Base-by-base conservation (phyloP, 2,888 invertebrate genomes). In the Coleophora deauratella region DNA sequence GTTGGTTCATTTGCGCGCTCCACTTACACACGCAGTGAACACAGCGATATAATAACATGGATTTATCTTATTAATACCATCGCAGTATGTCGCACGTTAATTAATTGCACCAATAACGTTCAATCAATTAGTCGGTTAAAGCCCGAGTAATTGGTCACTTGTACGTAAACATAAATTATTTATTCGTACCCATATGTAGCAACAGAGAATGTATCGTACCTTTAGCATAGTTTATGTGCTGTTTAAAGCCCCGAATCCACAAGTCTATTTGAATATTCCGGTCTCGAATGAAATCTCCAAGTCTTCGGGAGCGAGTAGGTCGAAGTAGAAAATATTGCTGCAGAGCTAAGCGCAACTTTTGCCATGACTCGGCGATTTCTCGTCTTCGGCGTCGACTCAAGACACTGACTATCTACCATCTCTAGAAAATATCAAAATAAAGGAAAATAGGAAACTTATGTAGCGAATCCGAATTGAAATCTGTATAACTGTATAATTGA, bases 311-410 rank as follows among this genome's bases (percentile, higher is more conserved):
- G 54, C 51, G 55, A 56, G 61, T 59, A 66, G 61, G 60, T 66
- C 61, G 60, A 52, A 54, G 49, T 50, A 60, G 62, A 70, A 72
- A 73, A 77, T 72, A 71, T 72, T 60, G 55, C 62, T 64, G 57
- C 62, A 54, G 58, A 68, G 65, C 65, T 59, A 59, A 72, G 69
- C 67, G 57, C 62, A 73, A 74, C 65, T 73, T 75, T 69, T 65
- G 65, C 71, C 66, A 72, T 71, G 72, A 76, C 59, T 72, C 68
- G 55, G 62, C 72, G 58, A 62, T 69, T 68, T 60, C 53, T 55
- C 64, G 62, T 64, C 57, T 51, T 47, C 34, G 28, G 12, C 36
- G 13, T 21, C 37, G 54, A 55, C 54, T 62, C 68, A 55, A 59
- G 56, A 51, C 59, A 62, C 62, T 61, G 55, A 51, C 49, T 57